These are phyloP conservation scores for Petrophora chlorosata DNA, from an alignment of 2,888 invertebrate species.

Conservation along the genomic window DNA sequence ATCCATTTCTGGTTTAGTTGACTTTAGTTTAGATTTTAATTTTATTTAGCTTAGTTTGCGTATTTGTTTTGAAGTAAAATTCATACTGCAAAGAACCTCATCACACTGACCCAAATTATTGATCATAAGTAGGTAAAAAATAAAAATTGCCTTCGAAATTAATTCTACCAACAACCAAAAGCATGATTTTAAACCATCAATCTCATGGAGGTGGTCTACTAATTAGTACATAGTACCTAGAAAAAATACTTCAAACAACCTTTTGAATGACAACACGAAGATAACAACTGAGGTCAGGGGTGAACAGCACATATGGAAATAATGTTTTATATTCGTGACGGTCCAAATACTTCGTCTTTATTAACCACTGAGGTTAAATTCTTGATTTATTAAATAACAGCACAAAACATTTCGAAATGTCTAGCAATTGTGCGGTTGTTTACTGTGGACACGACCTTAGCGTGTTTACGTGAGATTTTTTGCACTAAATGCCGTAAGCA, in stretches of 20 bases:
- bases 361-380: neutral
- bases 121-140: too few species aligned
- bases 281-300: constrained; percentile 3
- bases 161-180: too few species aligned
- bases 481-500: constrained; percentile 48
- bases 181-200: too few species aligned
- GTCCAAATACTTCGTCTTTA: constrained; percentile 1
- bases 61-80: too few species aligned
- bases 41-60: too few species aligned
- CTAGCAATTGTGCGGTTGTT: neutral
- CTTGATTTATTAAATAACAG: neutral
- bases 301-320: constrained; percentile 8
- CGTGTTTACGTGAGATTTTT: constrained; percentile 54
- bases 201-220: too few species aligned
- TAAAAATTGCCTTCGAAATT: too few species aligned
- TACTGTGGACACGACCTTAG: constrained; percentile 55
- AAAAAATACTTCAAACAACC: neutral
- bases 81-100: too few species aligned
- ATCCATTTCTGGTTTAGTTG: too few species aligned
- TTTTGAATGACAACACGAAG: neutral
- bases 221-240: too few species aligned
- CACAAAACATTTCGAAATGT: neutral
- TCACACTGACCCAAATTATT: too few species aligned
- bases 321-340: constrained; percentile 1
- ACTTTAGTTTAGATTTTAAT: too few species aligned